Base-by-base conservation (phyloP, 1,140 invertebrate genomes). In the Halyomorpha halys region DNA sequence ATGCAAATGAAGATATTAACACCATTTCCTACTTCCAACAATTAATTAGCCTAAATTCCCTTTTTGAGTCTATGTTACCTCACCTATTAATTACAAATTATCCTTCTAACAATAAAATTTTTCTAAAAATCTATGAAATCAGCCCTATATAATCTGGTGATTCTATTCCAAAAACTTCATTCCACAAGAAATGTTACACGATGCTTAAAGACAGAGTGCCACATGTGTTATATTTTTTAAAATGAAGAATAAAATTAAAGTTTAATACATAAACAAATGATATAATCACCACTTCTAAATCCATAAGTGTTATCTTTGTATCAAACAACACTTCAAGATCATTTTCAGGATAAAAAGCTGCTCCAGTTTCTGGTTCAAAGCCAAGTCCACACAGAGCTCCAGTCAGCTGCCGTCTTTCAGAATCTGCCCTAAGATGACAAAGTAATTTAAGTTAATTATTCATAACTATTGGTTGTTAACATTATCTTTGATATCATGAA, bases 341-440 rank as follows among this genome's bases (percentile, higher is more conserved):
- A 73, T 94, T 90, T 68, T 91, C 89, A 19, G 82, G 81, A 74
- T 85, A 88, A 21, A 86, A 74, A 18, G 89, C 73, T 21, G 72
- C 65, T 21, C 60, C 19, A 11, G 72, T 80, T 0, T 73, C 66
- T 1, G 71, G 61, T 72, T 86, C 72, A 66, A 74, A 81, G 27
- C 93, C 93, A 1, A 96, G 76, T 8, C 93, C 93, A 76, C 90
- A 92, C 2, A 96, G 73, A 9, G 85, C 83, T 6, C 88, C 86
- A 53, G 82, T 84, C 70, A 90, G 90, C 44, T 79, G 75, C 3
- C 79, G 81, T n/a, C 76, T 74, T 15, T 76, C 70, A 0, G 63
- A 47, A 69, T 86, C 84, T 21, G 78, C 75, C 66, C 84, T 69
- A 18, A 59, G 21, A 16, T 8, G 9, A 39, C 9, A 60, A 60